A percentile compares a stretch with the other conserved stretches of the same genome.
phyloP scores from a whole-genome alignment of 2,888 invertebrate genomes.

The Muscina levida region DNA sequence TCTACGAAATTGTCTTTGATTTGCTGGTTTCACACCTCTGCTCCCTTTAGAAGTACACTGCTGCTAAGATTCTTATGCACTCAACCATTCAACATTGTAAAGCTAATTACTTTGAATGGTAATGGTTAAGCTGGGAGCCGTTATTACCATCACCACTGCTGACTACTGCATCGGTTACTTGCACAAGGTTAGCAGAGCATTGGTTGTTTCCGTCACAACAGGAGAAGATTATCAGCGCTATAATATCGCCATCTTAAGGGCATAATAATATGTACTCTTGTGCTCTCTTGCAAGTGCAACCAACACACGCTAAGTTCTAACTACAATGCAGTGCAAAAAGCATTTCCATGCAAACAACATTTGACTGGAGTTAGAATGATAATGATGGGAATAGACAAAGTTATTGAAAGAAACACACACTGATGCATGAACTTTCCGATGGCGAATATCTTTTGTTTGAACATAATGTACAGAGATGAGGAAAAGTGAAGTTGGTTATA shows the following conservation, averaged over 20 bases:
- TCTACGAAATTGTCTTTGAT: no score
- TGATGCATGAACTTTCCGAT: no score
- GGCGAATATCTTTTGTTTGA: no score
- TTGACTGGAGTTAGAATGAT: constrained; percentile 43
- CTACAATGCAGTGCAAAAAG: no score
- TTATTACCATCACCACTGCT: background rate
- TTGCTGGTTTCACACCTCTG: constrained; percentile 2
- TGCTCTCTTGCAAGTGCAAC: background rate
- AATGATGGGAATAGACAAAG: constrained; percentile 21
- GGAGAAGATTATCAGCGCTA: constrained; percentile 38
- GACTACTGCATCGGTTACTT: no score
- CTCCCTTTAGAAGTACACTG: no score
- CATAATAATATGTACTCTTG: constrained; percentile 15
- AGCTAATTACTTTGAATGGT: constrained; percentile 57
- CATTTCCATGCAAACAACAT: constrained; percentile 46
- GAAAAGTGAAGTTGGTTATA: no score
- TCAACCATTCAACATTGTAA: constrained; percentile 21
- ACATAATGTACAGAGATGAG: no score
- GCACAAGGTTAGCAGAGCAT: background rate
- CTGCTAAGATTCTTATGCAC: constrained; percentile 1
- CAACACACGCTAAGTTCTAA: background rate
- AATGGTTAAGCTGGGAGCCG: constrained; percentile 19
- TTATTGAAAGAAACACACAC: no score
- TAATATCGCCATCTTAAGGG: constrained; percentile 45
- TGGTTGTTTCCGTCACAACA: background rate